phyloP scores from a whole-genome alignment of 2,797 vertebrate species.

The Merluccius polli region DNA sequence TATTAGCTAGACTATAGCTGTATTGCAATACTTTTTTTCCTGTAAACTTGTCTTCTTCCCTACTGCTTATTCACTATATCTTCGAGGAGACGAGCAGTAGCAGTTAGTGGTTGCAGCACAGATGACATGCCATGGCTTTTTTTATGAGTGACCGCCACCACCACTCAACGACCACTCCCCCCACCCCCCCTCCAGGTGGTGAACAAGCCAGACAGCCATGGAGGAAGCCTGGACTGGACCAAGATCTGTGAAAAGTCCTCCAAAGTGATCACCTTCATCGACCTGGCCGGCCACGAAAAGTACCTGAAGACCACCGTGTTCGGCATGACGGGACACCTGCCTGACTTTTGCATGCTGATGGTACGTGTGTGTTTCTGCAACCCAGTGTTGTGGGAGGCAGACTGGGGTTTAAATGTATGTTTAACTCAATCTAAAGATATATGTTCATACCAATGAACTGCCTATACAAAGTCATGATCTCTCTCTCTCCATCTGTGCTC shows the following conservation, averaged over 20 bases:
- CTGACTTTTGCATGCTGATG: conserved; percentile 99
- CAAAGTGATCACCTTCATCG: conserved; percentile 97
- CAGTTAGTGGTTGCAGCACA: not conserved
- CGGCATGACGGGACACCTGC: conserved; percentile 95
- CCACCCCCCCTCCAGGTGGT: conserved; percentile 71
- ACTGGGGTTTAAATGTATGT: not conserved
- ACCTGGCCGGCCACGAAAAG: conserved; percentile 94
- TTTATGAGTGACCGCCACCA: too few species aligned
- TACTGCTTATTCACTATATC: not conserved
- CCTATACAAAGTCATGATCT: not conserved
- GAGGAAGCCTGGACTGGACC: conserved; percentile 95
- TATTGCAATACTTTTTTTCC: too few species aligned
- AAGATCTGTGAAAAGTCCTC: conserved; percentile 97
- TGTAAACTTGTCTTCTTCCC: too few species aligned
- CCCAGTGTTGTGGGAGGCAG: too few species aligned
- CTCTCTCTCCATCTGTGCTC: not conserved
- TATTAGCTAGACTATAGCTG: too few species aligned
- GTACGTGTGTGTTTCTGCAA: conserved; percentile 62
- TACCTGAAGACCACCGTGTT: conserved; percentile 98
- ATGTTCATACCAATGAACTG: too few species aligned
- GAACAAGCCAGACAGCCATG: conserved; percentile 94
- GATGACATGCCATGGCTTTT: too few species aligned
- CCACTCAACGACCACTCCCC: too few species aligned
- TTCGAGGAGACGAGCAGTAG: not conserved
- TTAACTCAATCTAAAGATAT: not conserved